phyloP scores from a whole-genome alignment of 2,113 vertebrate species.

The Numida meleagris region DNA sequence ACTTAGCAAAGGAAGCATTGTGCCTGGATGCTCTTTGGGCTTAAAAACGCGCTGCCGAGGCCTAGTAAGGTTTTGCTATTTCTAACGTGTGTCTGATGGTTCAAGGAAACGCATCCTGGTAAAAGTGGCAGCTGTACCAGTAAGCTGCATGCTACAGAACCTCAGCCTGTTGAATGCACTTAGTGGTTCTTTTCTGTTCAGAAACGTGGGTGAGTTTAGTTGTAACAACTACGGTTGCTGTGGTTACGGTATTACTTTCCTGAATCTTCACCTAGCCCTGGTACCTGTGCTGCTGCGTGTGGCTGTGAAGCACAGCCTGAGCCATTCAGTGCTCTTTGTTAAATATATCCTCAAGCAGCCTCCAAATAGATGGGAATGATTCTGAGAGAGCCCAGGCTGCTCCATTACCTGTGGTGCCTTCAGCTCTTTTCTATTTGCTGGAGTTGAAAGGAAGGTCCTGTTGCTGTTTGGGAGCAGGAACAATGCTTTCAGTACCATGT shows the following conservation, averaged over 20 bases:
- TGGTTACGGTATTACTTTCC: accelerated
- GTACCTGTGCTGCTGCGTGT: accelerated
- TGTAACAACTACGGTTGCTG: background rate
- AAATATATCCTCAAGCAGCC: background rate
- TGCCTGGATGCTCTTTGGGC: background rate
- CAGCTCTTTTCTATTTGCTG: background rate
- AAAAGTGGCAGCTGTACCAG: background rate
- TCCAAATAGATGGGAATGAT: accelerated
- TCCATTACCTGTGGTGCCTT: background rate
- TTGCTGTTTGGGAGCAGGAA: background rate
- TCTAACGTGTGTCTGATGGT: background rate
- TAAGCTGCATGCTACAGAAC: background rate
- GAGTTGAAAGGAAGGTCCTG: background rate
- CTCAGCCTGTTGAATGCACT: background rate
- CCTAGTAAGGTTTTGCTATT: background rate
- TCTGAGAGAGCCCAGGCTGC: accelerated
- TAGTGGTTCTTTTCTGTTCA: background rate
- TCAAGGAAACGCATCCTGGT: background rate
- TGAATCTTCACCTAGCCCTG: background rate
- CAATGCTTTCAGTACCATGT: accelerated
- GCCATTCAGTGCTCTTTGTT: background rate
- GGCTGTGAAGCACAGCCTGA: background rate
- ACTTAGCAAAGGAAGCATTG: background rate
- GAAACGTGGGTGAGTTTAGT: background rate
- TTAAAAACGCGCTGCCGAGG: background rate